Conservation (phyloP, 2,113 vertebrate species). For the Balaenoptera acutorostrata region DNA sequence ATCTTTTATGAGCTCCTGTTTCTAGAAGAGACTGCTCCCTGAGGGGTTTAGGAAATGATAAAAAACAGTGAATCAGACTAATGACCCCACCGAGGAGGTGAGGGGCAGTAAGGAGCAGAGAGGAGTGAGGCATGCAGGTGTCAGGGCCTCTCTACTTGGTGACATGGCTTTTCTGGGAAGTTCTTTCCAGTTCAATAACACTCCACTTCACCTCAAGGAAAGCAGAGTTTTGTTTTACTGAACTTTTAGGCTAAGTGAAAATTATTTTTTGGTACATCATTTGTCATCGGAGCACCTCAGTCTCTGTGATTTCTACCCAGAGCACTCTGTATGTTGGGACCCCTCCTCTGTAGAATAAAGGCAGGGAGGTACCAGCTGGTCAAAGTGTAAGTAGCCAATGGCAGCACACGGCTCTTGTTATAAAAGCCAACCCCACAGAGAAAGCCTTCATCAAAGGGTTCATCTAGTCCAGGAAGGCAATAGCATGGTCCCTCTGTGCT, state of each 20-base stretch:
- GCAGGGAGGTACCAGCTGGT: background rate
- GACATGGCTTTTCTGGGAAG: background rate
- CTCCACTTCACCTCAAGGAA: background rate
- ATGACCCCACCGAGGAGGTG: background rate
- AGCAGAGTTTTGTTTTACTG: background rate
- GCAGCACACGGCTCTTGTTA: background rate
- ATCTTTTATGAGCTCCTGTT: background rate
- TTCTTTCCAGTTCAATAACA: background rate
- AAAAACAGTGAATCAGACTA: background rate
- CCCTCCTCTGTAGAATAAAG: background rate
- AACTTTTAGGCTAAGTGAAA: constrained; percentile 5
- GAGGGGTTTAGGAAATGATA: background rate
- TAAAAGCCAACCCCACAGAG: background rate
- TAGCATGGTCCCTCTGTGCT: fast-evolving
- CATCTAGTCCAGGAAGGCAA: background rate
- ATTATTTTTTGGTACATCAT: background rate
- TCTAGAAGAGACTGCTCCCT: background rate
- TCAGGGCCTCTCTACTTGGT: background rate
- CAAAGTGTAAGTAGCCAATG: background rate
- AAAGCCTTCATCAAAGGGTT: background rate
- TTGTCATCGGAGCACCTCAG: background rate
- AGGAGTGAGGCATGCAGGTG: background rate
- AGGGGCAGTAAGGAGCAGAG: too few species aligned
- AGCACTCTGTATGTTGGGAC: background rate
- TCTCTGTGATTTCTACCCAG: background rate